These are phyloP conservation scores for Perodicticus potto DNA, from an alignment of 2,797 vertebrate species.

Conservation along the genomic window DNA sequence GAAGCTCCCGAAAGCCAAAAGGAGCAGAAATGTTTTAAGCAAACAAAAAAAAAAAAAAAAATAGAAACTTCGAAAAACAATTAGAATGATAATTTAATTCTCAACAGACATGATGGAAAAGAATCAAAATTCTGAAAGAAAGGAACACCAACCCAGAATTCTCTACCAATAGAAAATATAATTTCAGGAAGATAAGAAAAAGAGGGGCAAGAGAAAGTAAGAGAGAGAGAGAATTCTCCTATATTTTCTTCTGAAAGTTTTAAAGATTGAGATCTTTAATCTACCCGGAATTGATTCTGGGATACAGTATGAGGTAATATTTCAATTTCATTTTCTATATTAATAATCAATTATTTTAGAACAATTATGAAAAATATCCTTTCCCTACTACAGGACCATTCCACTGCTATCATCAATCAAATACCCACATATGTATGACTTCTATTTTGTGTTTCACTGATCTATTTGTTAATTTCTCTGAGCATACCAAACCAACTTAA, in stretches of 20 bases:
- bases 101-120: not conserved
- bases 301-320: not conserved
- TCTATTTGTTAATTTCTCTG: not conserved
- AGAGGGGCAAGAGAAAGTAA: too few species aligned
- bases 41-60: not conserved
- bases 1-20: not conserved
- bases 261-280: not conserved
- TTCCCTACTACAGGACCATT: not conserved
- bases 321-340: not conserved
- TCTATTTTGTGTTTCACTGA: not conserved
- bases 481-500: not conserved
- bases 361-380: not conserved
- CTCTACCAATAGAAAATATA: not conserved
- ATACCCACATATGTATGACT: not conserved
- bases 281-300: not conserved
- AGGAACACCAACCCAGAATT: not conserved
- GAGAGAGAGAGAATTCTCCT: not conserved
- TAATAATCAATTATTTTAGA: not conserved
- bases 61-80: not conserved
- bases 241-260: not conserved
- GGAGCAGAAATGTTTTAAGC: not conserved
- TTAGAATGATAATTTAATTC: not conserved
- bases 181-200: not conserved
- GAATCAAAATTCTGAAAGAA: constrained; percentile 7
- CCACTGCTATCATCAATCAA: not conserved